Base-by-base conservation (phyloP, 2,888 invertebrate species). In the Dastarcus helophoroides region DNA sequence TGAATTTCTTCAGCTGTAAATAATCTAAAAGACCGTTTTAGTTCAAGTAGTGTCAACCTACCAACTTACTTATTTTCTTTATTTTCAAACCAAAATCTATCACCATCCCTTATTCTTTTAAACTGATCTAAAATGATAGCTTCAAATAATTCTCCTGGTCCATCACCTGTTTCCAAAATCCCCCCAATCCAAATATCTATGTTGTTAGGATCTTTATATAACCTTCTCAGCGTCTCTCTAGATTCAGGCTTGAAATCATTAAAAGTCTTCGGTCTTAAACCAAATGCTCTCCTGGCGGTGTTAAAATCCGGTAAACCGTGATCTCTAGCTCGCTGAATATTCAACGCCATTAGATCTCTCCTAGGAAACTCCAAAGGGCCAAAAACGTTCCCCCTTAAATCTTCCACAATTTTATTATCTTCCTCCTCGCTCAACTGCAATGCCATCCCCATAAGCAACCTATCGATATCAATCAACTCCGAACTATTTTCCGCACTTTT, bases 301-400 rank as follows among this genome's bases (percentile, higher is more conserved):
- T 73, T 72, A 50, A 71, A 76, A 54, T 73, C 73, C 1, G 74
- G 72, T 13, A 72, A 50, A 9, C 69, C 71, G 46, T 71, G 69
- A 44, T 71, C 71, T 29, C 71, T 53, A 1, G 56, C 67, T 35
- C 71, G 51, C 50, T 71, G 71, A 29, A 73, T 67, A 46, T 71
- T 71, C 8, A 71, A 39, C 3, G 71, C 71, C 68, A 71, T 69
- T 35, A 72, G 54, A 50, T 73, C 71, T 23, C 69, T 54, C 30
- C 71, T 49, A 2, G 70, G 68, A 47, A 72, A 71, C 48, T 72
- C 70, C 28, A 71, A 47, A 0, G 71, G 67, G 1, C 71, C 71
- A 50, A 70, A 71, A 9, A 72, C 67, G 35, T 59, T 58, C 3
- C 69, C 68, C 48, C 71, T 51, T 17, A 74, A 51, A 49, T 75